A percentile compares a stretch with the other conserved stretches of the same genome.
These are phyloP conservation scores for Agrochola macilenta DNA, from an alignment of 2,888 invertebrate species.

Conservation along the genomic window DNA sequence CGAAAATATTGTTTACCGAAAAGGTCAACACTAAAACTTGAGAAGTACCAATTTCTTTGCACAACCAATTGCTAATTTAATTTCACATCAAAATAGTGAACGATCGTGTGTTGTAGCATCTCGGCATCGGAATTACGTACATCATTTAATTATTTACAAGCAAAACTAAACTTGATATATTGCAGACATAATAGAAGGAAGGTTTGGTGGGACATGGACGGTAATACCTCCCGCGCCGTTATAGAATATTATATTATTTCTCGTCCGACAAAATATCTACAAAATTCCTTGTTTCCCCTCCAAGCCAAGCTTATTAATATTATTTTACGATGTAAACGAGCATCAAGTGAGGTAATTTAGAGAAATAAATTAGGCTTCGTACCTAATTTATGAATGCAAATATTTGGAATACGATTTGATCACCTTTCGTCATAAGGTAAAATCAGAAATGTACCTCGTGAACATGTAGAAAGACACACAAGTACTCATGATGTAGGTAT, in stretches of 20 bases:
- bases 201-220: conserved; percentile 12
- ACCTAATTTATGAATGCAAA: conserved; percentile 20
- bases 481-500: too few species aligned
- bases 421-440: neutral
- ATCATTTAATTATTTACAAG: conserved; percentile 15
- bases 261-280: conserved; percentile 22
- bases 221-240: conserved; percentile 12
- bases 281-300: conserved; percentile 19
- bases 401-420: conserved; percentile 9
- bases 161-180: conserved; percentile 33
- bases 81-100: conserved; percentile 4
- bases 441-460: neutral
- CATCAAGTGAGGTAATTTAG: conserved; percentile 27
- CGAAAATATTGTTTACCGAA: neutral
- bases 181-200: conserved; percentile 10
- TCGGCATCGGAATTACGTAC: neutral
- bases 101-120: neutral
- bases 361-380: conserved; percentile 14
- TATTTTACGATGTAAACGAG: conserved; percentile 42
- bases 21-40: too few species aligned
- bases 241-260: conserved; percentile 35
- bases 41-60: neutral
- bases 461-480: neutral
- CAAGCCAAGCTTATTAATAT: conserved; percentile 42
- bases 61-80: neutral